phyloP scores from a whole-genome alignment of 2,888 invertebrate species.

The Drosophila birchii region DNA sequence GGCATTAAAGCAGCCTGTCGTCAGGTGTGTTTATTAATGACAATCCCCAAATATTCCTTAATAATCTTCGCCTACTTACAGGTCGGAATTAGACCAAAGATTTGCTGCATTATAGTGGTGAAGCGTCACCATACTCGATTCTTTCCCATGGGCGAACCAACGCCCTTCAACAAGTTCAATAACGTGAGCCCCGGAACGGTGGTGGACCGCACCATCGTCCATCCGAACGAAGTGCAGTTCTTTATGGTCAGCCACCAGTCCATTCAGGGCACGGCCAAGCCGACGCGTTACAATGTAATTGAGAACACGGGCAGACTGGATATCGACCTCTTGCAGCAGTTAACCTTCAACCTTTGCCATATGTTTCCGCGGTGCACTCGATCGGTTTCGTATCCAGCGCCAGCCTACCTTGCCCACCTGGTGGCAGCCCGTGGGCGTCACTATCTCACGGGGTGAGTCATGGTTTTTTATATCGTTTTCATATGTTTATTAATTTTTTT shows the following conservation, averaged over 20 bases:
- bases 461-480: constrained; percentile 1
- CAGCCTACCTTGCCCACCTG: constrained; percentile 94
- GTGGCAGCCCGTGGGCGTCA: constrained; percentile 90
- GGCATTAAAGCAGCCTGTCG: constrained; percentile 90
- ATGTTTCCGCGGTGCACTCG: constrained; percentile 93
- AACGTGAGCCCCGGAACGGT: constrained; percentile 95
- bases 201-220: constrained; percentile 93
- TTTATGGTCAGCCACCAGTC: constrained; percentile 91
- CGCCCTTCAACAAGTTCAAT: constrained; percentile 86
- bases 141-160: constrained; percentile 74
- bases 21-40: constrained; percentile 50
- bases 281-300: constrained; percentile 93
- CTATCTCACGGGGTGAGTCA: constrained; percentile 80
- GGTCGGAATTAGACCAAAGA: constrained; percentile 87
- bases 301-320: constrained; percentile 91
- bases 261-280: constrained; percentile 92
- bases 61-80: constrained; percentile 25
- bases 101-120: constrained; percentile 97
- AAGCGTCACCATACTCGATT: constrained; percentile 97
- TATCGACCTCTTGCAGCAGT: constrained; percentile 90
- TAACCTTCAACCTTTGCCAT: constrained; percentile 94
- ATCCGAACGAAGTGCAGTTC: constrained; percentile 94
- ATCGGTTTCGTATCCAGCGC: constrained; percentile 93
- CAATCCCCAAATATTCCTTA: neutral
- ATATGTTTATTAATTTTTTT: neutral